Base-by-base conservation (phyloP, 1,140 invertebrate genomes). In the Acromyrmex charruanus region DNA sequence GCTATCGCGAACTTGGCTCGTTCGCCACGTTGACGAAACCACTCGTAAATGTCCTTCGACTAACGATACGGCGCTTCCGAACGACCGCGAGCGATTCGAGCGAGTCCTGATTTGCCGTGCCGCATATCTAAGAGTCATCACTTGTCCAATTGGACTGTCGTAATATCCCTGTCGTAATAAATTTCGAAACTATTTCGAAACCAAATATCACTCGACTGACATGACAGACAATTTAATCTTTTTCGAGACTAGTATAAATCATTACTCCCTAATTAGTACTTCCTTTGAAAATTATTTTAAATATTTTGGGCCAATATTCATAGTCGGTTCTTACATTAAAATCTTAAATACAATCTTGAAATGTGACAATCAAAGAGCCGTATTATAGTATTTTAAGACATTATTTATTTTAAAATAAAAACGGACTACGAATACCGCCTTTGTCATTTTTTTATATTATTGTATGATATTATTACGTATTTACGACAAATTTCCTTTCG, bases 31-130 rank as follows among this genome's bases (percentile, higher is more conserved):
- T 65, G 81, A 79, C 66, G 82, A 53, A 77, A 85, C 31, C 51
- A 72, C 59, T 88, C 87, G 77, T 88, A 88, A 88, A 88, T 55
- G 87, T 81, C 84, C 21, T 25, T 25, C 59, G 28, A 44, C 31
- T 72, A 87, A 88, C 63, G 61, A 84, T 85, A 87, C 58, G 66
- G 44, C 63, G 55, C 65, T 77, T 75, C 63, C 79, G 58, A 82
- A 75, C 69, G 74, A 77, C 66, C 84, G 74, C 74, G 71, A 35
- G 58, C 77, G 31, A 61, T 61, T 61, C 35, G 74, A 61, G 21
- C 21, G 55, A 58, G 25, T 84, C 85, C 28, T 68, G 77, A 80
- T 31, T 79, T 79, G 44, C 61, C n/a, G 72, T 49, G 39, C 66
- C 31, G 77, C 44, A 28, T 18, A n/a, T 68, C 44, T 66, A 59